Base-by-base conservation (phyloP, 2,888 invertebrate genomes). In the Galerucella calmariensis region DNA sequence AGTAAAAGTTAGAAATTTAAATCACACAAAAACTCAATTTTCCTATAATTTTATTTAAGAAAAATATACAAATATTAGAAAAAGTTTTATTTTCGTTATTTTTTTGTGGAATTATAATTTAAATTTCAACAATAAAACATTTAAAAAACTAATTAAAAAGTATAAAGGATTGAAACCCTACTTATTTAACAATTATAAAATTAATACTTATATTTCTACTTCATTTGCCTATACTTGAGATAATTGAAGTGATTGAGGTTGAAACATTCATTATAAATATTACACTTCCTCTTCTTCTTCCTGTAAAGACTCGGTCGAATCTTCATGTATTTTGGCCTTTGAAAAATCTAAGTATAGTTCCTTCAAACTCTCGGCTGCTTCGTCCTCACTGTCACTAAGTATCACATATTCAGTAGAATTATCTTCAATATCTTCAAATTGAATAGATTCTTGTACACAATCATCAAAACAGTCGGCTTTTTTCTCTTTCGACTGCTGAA, bases 321-420 rank as follows among this genome's bases (percentile, higher is more conserved):
- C 44, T 8, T 72, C 66, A 14, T 65, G 24, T 12, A 72, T 51
- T 27, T 53, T 44, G 27, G 78, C 20, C n/a, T 79, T 75, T 1
- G 75, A 75, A 53, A 80, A 69, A 53, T 73, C 66, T 61, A 58
- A 61, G 53, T 79, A 81, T 11, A 80, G 41, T 35, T 74, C 75
- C 48, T 62, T 78, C n/a, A 83, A 68, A 74, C 72, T 79, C 58
- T 74, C 63, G 41, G 75, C 69, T 2, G 77, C 53, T 35, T 78
- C 76, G 46, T 81, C 81, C 41, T 83, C 82, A 74, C 79, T 80
- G 75, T 83, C 82, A 66, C 80, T 83, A 61, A 84, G 76, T 35
- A 82, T 77, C 27, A 82, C 67, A 75, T 80, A 81, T 46, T 82
- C 80, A 2, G 67, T 67, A 2, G 65, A 62, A 73, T 82, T 84